A percentile compares a stretch with the other conserved stretches of the same genome.
Conservation (phyloP, 1,140 invertebrate species). For the Meloidogyne hapla region DNA sequence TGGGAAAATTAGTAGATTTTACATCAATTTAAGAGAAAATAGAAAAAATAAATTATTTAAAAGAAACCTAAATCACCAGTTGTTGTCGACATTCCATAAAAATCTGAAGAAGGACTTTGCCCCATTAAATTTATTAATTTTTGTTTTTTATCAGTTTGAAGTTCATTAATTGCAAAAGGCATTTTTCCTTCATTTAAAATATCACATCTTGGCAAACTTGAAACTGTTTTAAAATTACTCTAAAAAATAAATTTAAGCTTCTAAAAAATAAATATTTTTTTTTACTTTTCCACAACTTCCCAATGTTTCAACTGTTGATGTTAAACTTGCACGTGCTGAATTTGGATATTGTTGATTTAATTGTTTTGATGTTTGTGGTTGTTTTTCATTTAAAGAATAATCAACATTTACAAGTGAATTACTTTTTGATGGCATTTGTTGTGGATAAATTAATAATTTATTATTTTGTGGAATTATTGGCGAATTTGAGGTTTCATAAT, state of each 20-base stretch:
- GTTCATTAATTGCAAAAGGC: not conserved
- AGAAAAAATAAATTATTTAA: constrained; percentile 4
- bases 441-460: not conserved
- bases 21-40: too few relatives aligned
- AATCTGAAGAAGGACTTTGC: not conserved
- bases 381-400: not conserved
- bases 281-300: not conserved
- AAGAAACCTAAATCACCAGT: not conserved
- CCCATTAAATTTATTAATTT: not conserved
- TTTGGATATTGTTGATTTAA: not conserved
- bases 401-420: not conserved
- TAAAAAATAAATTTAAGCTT: not conserved
- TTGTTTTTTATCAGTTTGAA: not conserved
- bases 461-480: not conserved
- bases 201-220: not conserved
- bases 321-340: not conserved
- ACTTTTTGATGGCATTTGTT: not conserved
- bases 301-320: not conserved
- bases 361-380: not conserved
- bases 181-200: not conserved
- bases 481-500: not conserved
- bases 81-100: not conserved
- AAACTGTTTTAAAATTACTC: not conserved
- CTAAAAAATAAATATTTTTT: not conserved
- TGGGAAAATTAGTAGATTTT: too few relatives aligned